These are phyloP conservation scores for Sarcophaga peregrina DNA, from an alignment of 1,140 invertebrate genomes.

Conservation along the genomic window DNA sequence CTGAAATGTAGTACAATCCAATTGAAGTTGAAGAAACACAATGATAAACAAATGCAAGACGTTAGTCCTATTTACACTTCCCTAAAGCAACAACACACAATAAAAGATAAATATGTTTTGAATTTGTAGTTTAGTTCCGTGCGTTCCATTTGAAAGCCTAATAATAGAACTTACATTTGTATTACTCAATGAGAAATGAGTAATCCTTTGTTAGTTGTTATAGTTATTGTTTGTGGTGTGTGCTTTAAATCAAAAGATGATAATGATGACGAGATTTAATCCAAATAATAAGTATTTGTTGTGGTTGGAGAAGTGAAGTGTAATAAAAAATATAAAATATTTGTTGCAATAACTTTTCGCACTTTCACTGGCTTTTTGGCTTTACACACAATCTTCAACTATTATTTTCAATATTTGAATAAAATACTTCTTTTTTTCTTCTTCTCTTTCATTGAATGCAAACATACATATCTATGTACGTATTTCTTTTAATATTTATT, in stretches of 20 bases:
- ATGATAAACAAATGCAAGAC: no score
- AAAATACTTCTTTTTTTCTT: background rate
- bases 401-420: background rate
- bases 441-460: no score
- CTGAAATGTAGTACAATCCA: no score
- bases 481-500: background rate
- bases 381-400: background rate
- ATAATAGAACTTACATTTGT: slow-evolving; percentile 6
- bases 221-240: background rate
- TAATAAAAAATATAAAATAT: background rate
- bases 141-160: background rate
- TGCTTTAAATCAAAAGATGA: background rate
- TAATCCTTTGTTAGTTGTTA: background rate
- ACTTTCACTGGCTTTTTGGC: background rate
- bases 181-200: background rate
- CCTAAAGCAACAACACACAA: no score
- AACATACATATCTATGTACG: background rate
- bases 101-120: no score
- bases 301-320: background rate
- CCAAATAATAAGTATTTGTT: slow-evolving; percentile 13
- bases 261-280: background rate
- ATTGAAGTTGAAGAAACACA: no score
- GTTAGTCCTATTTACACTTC: no score
- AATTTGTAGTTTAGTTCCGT: no score
- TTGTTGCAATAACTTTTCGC: background rate